Percentiles rank a stretch among this genome's conserved stretches.
Conservation (phyloP, 37 sponge, comb jelly and placozoan genomes). For the Ephydatia muelleri region DNA sequence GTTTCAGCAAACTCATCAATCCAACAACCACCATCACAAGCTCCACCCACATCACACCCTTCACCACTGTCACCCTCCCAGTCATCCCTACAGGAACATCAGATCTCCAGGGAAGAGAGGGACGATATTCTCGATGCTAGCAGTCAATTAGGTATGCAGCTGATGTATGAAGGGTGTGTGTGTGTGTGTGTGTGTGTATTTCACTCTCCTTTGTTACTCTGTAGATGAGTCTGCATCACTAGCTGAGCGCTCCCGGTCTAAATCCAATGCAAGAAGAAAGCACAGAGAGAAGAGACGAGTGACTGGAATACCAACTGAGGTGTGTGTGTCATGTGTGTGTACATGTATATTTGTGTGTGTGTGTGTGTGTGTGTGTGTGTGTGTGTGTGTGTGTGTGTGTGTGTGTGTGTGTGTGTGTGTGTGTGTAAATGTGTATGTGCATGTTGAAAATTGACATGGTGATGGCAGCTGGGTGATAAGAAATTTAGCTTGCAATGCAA, state of each 20-base stretch:
- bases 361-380: too few species aligned
- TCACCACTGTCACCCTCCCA: not conserved
- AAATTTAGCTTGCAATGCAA: too few species aligned
- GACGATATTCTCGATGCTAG: not conserved
- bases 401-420: too few species aligned
- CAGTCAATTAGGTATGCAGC: not conserved
- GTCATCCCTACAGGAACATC: too few species aligned
- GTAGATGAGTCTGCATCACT: not conserved
- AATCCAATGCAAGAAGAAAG: conserved; percentile 54
- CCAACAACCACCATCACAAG: not conserved
- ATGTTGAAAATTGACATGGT: too few species aligned
- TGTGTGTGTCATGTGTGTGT: not conserved
- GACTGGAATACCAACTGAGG: conserved; percentile 68
- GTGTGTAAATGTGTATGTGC: too few species aligned
- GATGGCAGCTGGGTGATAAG: too few species aligned
- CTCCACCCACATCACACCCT: not conserved
- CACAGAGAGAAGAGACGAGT: conserved; percentile 56
- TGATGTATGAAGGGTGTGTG: not conserved
- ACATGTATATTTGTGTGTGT: not conserved
- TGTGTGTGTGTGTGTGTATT: not conserved
- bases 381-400: too few species aligned
- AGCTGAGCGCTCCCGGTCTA: conserved; percentile 26
- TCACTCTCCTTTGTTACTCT: not conserved
- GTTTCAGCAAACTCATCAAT: not conserved
- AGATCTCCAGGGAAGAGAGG: not conserved